Evolutionary conservation across 1,140 invertebrate species (phyloP).

Genomic region (Zaprionus camerounensis): DNA sequence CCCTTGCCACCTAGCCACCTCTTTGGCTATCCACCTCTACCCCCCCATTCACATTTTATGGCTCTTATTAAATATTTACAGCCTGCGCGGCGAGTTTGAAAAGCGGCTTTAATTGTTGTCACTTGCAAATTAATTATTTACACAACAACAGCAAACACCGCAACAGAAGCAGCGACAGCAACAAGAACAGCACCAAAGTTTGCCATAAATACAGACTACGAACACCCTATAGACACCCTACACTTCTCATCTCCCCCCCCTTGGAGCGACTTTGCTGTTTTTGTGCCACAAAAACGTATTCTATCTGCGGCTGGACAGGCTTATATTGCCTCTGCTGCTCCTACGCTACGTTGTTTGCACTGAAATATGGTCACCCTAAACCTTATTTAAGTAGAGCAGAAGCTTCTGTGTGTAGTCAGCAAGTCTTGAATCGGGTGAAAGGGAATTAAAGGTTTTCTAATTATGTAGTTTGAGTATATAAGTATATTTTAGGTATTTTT

Average conservation of each 20-base stretch:
- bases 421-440: not conserved
- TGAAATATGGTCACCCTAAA: constrained; percentile 5
- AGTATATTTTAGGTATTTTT: no score
- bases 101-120: constrained; percentile 80
- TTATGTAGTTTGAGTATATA: no score
- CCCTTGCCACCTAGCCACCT: not conserved
- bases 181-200: not conserved
- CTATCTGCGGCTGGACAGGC: not conserved
- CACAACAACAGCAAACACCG: constrained; percentile 34
- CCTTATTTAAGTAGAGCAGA: not conserved
- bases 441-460: not conserved
- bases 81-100: constrained; percentile 58
- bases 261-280: not conserved
- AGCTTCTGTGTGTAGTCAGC: not conserved
- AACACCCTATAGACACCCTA: not conserved
- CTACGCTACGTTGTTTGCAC: not conserved
- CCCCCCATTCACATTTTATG: constrained; percentile 38
- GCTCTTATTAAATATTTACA: constrained; percentile 78
- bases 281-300: constrained; percentile 1
- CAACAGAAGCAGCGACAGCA: not conserved
- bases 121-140: constrained; percentile 77
- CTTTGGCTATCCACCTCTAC: no score
- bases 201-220: not conserved
- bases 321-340: not conserved
- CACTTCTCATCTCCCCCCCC: not conserved